Conservation (phyloP, 2,797 vertebrate genomes). For the Trichosurus vulpecula region DNA sequence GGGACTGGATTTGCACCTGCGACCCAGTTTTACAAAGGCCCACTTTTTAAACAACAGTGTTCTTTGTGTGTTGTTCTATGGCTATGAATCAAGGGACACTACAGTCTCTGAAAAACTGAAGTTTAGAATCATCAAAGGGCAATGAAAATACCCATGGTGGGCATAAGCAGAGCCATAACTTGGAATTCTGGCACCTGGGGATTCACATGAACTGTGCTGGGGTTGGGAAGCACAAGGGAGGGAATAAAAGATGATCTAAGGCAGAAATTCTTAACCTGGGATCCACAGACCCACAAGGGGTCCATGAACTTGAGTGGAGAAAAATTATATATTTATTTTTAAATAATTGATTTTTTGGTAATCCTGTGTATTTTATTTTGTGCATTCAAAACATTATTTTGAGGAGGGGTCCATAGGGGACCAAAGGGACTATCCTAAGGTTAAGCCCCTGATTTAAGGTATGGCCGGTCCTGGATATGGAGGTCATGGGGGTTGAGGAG, state of each 20-base stretch:
- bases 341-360: background rate
- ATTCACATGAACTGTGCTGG: background rate
- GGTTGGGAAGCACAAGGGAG: background rate
- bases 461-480: background rate
- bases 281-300: background rate
- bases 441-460: background rate
- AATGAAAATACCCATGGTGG: background rate
- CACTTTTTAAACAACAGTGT: background rate
- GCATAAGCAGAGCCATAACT: background rate
- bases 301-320: background rate
- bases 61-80: background rate
- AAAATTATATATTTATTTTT: background rate
- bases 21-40: background rate
- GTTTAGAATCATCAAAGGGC: background rate
- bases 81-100: background rate
- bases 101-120: background rate
- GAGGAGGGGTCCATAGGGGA: background rate
- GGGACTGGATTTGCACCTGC: background rate
- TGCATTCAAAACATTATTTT: background rate
- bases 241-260: background rate
- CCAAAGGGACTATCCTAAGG: background rate
- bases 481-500: background rate
- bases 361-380: background rate
- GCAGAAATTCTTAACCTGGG: background rate
- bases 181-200: background rate